phyloP scores from a whole-genome alignment of 2,113 vertebrate genomes.

The Porphyrio hochstetteri region DNA sequence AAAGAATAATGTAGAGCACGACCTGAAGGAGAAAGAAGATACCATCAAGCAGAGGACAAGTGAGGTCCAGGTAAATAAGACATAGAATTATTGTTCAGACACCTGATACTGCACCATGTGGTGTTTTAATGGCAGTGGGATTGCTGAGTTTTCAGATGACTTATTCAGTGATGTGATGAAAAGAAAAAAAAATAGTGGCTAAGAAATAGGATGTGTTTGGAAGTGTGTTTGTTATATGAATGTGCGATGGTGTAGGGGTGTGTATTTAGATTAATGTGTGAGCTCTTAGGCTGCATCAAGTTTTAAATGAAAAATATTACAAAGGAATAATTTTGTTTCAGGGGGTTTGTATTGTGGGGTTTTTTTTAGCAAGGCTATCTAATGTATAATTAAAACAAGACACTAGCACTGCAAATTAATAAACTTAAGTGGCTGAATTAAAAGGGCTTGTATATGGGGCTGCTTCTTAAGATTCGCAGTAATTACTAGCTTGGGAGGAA shows the following conservation, averaged over 20 bases:
- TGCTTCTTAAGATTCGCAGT: background rate
- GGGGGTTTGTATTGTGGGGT: too few species aligned
- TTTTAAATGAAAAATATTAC: background rate
- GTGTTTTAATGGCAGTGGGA: background rate
- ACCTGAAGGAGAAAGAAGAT: conserved; percentile 97
- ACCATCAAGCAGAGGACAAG: conserved; percentile 87
- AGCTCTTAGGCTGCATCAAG: background rate
- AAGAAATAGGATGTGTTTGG: background rate
- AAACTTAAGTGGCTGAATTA: conserved; percentile 15
- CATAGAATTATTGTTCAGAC: background rate
- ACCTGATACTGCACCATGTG: background rate
- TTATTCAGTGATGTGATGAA: background rate
- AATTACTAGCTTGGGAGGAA: conserved; percentile 24
- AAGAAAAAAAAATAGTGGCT: background rate
- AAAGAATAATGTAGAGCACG: conserved; percentile 94
- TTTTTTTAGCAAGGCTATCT: background rate
- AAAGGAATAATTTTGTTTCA: background rate
- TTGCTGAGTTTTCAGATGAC: background rate
- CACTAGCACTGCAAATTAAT: conserved; percentile 3
- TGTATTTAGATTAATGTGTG: background rate
- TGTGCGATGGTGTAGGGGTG: background rate
- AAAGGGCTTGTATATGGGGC: background rate
- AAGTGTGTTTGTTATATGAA: background rate
- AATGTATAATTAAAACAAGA: background rate
- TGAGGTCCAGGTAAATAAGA: conserved; percentile 90